Base-by-base conservation (phyloP, 1,140 invertebrate genomes). In the Pseudomyrmex cubaensis region DNA sequence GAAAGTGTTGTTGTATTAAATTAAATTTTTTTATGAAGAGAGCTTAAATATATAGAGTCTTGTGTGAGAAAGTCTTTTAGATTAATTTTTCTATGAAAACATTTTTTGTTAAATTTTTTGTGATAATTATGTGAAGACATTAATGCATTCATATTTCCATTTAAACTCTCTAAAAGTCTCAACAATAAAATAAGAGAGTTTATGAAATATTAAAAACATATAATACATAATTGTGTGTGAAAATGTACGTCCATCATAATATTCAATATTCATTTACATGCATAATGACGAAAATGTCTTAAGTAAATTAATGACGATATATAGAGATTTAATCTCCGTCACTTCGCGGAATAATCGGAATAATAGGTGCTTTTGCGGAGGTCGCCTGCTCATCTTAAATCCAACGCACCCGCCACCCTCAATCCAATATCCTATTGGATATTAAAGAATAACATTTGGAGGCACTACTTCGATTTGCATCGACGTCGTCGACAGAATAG, bases 381-480 rank as follows among this genome's bases (percentile, higher is more conserved):
- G n/a, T 9, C 50, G 44, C n/a, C 85, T 88, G 85, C 87, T 87
- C 67, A 78, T 87, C 61, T 59, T 59, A 59, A 13, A 78, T 46
- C 52, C 50, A n/a, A 46, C n/a, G 48, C 48, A 50, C 17, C 17
- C 25, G 83, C 64, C 22, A 46, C 15, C 10, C 10, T 13, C 50
- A 66, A 74, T 85, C 70, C 83, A 90, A 88, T 88, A 90, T 85
- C 67, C 75, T 70, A 82, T 84, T 88, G 67, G 82, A 88, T 90
- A 90, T 90, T 89, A 86, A 90, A 90, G 87, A 90, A 90, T 90
- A 90, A 90, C 83, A 90, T 90, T 87, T 80, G 61, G 7, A 46
- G 48, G n/a, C 15, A 63, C 25, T 83, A 22, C 73, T 69, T 50
- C 87, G 62, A 88, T 88, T 88, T 85, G 67, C 74, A 88, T 83